These are phyloP conservation scores for Hydrochoerus hydrochaeris DNA, from an alignment of 2,113 vertebrate genomes.

Conservation along the genomic window DNA sequence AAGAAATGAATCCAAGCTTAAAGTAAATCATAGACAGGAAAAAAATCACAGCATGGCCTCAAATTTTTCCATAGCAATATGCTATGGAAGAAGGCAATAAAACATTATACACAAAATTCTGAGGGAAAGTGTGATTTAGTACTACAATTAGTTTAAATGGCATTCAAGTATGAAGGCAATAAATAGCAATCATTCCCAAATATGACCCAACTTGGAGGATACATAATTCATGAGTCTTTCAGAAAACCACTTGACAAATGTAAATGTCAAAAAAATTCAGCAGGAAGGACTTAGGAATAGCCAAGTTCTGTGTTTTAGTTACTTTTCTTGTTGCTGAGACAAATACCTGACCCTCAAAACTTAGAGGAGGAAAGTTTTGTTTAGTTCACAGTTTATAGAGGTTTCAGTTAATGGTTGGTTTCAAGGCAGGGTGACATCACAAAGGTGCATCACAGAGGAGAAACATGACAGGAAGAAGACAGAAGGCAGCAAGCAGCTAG, in stretches of 20 bases:
- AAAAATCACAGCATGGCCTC: background rate
- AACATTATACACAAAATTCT: background rate
- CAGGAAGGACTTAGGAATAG: conserved; percentile 12
- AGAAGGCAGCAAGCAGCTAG: background rate
- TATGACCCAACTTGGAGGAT: background rate
- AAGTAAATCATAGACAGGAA: background rate
- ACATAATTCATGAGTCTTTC: background rate
- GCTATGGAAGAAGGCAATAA: background rate
- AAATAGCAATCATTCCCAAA: background rate
- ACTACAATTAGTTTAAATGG: background rate
- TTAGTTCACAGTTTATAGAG: background rate
- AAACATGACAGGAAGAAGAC: background rate
- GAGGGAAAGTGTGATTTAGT: background rate
- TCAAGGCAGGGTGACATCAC: background rate
- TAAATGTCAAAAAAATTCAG: background rate
- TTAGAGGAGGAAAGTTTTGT: background rate
- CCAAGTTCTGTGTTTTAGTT: background rate
- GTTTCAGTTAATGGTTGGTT: background rate
- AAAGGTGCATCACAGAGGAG: background rate
- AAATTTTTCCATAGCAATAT: background rate
- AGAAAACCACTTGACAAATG: conserved; percentile 2
- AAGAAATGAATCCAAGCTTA: background rate
- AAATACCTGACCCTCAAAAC: background rate
- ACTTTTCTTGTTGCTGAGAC: background rate
- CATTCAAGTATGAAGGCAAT: background rate